Evolutionary conservation across 2,888 invertebrate genomes (phyloP).

Genomic region (Heliconius ethilla): DNA sequence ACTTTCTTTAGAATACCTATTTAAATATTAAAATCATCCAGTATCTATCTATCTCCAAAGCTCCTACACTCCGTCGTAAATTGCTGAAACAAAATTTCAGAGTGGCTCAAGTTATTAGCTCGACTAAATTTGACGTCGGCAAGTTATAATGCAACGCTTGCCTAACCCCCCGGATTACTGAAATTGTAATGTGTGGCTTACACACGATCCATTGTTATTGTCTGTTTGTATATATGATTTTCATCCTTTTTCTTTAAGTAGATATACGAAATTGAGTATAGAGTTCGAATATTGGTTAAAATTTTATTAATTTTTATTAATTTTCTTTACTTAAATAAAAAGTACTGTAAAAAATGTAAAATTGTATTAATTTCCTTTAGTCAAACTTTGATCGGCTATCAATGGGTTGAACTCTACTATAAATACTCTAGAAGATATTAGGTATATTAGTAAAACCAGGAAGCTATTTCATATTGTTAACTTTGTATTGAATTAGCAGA

Average conservation of each 20-base stretch:
- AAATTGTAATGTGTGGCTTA: conserved; percentile 49
- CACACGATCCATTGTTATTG: conserved; percentile 28
- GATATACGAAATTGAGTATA: background rate
- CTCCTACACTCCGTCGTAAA: conserved; percentile 29
- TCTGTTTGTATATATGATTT: background rate
- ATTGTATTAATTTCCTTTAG: too few species aligned
- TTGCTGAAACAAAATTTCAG: conserved; percentile 40
- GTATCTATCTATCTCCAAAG: background rate
- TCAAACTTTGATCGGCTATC: too few species aligned
- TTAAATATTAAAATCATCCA: background rate
- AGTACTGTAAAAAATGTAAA: too few species aligned
- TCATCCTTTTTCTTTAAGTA: background rate
- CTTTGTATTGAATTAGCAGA: conserved; percentile 37
- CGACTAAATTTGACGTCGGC: conserved; percentile 60
- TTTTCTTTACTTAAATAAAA: too few species aligned
- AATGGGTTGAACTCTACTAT: background rate
- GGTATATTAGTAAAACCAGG: conserved; percentile 6
- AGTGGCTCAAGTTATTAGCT: conserved; percentile 67
- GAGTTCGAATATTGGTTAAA: background rate
- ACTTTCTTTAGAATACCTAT: background rate
- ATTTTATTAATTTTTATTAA: too few species aligned
- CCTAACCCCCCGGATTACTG: conserved; percentile 55
- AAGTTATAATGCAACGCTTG: conserved; percentile 56
- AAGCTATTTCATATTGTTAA: conserved; percentile 35
- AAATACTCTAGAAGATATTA: background rate